phyloP scores from a whole-genome alignment of 1,140 invertebrate species.

The Anoplophora glabripennis region DNA sequence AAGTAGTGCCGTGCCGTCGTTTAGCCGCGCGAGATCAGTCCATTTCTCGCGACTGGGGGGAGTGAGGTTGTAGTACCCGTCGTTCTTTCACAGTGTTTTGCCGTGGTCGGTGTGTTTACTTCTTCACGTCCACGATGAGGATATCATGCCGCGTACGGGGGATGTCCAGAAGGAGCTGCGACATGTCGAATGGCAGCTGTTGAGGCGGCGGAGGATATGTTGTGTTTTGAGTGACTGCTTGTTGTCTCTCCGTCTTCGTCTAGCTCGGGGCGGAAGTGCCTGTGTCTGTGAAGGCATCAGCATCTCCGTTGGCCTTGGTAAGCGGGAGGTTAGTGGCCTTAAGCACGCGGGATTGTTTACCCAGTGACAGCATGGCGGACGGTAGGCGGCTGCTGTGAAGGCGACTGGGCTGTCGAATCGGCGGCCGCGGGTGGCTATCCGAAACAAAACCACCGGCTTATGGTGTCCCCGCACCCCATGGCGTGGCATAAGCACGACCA shows the following conservation, averaged over 20 bases:
- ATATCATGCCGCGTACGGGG: slow-evolving; percentile 10
- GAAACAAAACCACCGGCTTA: slow-evolving; percentile 13
- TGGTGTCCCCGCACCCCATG: slow-evolving; percentile 51
- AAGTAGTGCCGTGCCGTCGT: slow-evolving; percentile 8
- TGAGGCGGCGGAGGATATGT: slow-evolving; percentile 4
- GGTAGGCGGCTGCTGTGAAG: slow-evolving; percentile 8
- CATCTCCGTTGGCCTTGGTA: slow-evolving; percentile 41
- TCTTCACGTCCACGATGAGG: slow-evolving; percentile 2
- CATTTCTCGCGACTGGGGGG: slow-evolving; percentile 13
- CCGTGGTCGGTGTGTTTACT: background rate
- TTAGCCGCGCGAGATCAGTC: slow-evolving; percentile 11
- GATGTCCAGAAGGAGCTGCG: slow-evolving; percentile 1
- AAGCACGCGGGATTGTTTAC: slow-evolving; percentile 47
- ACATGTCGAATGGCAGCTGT: slow-evolving; percentile 9
- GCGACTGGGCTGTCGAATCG: slow-evolving; percentile 8
- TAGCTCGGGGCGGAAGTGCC: slow-evolving; percentile 33
- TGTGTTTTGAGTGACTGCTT: slow-evolving; percentile 25
- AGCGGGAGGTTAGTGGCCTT: slow-evolving; percentile 44
- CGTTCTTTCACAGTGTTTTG: slow-evolving; percentile 7
- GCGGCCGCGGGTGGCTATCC: slow-evolving; percentile 15
- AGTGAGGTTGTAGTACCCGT: slow-evolving; percentile 14
- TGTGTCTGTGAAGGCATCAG: slow-evolving; percentile 31
- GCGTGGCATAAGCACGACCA: slow-evolving; percentile 73
- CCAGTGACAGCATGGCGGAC: slow-evolving; percentile 32
- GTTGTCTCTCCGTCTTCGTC: slow-evolving; percentile 38